phyloP scores from a whole-genome alignment of 2,797 vertebrate species.

The Onychomys arenicola region DNA sequence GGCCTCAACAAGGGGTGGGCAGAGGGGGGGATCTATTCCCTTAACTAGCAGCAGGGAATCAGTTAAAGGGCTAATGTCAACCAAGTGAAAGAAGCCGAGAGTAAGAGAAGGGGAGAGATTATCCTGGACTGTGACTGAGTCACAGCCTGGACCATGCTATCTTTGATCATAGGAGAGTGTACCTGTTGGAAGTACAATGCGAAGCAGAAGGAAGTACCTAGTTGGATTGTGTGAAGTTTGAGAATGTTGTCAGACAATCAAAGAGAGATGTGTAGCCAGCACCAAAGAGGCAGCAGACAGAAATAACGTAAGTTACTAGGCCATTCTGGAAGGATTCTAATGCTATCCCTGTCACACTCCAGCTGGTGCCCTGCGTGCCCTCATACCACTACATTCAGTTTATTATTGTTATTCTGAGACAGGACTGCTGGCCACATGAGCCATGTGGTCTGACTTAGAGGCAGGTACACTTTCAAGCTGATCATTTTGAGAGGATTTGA shows the following conservation, averaged over 20 bases:
- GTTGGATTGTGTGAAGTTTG: not conserved
- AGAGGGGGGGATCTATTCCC: not conserved
- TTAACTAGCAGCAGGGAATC: not conserved
- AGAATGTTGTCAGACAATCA: not conserved
- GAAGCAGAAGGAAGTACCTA: not conserved
- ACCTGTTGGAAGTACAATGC: not conserved
- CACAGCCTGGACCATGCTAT: not conserved
- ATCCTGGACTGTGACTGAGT: not conserved
- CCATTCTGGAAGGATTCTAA: not conserved
- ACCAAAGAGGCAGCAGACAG: not conserved
- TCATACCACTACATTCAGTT: not conserved
- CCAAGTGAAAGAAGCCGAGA: not conserved
- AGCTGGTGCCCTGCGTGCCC: not conserved
- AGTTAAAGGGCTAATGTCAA: not conserved
- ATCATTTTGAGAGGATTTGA: conserved; percentile 8
- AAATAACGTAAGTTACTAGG: not conserved
- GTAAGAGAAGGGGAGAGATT: not conserved
- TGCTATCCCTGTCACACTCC: not conserved
- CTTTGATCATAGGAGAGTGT: not conserved
- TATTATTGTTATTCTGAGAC: not conserved
- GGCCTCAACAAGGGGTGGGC: not conserved
- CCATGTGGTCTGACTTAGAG: not conserved
- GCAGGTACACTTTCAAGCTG: not conserved
- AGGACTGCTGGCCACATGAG: not conserved
- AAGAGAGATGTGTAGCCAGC: not conserved